Conservation (phyloP, 2,113 vertebrate species). For the Sturnira hondurensis region DNA sequence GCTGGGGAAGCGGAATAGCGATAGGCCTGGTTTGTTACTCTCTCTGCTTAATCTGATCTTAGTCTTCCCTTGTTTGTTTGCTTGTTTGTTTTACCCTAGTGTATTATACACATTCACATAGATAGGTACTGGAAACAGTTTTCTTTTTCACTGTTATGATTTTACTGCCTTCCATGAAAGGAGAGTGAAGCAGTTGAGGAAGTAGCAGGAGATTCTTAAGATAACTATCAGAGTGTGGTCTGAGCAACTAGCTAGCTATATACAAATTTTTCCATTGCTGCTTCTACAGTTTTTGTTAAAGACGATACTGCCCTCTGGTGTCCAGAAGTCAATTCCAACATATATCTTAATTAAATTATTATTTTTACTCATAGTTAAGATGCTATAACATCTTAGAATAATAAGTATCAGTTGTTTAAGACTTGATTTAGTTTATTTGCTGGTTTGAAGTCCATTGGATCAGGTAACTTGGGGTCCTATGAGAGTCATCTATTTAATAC, state of each 20-base stretch:
- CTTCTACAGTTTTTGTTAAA: neutral
- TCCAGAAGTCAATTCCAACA: neutral
- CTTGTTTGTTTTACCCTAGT: neutral
- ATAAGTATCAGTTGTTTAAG: conserved; percentile 28
- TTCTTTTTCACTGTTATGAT: neutral
- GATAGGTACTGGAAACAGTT: neutral
- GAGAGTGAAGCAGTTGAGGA: neutral
- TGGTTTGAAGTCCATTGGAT: neutral
- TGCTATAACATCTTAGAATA: conserved; percentile 2
- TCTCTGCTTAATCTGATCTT: neutral
- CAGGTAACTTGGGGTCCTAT: neutral
- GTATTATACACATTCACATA: neutral
- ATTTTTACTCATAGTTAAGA: neutral
- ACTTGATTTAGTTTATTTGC: conserved; percentile 28
- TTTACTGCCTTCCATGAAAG: neutral
- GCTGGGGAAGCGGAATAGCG: neutral
- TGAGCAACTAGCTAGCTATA: neutral
- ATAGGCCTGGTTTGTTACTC: neutral
- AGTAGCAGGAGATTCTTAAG: conserved; percentile 1
- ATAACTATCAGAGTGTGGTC: neutral
- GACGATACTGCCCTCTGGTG: conserved; percentile 79
- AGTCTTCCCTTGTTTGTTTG: neutral
- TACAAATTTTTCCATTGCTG: neutral
- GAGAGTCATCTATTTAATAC: neutral
- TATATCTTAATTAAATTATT: neutral